Evolutionary conservation across 2,888 invertebrate genomes (phyloP), one percentile per base, ranked within the genome.

Genomic region (Nycteola revayana): DNA sequence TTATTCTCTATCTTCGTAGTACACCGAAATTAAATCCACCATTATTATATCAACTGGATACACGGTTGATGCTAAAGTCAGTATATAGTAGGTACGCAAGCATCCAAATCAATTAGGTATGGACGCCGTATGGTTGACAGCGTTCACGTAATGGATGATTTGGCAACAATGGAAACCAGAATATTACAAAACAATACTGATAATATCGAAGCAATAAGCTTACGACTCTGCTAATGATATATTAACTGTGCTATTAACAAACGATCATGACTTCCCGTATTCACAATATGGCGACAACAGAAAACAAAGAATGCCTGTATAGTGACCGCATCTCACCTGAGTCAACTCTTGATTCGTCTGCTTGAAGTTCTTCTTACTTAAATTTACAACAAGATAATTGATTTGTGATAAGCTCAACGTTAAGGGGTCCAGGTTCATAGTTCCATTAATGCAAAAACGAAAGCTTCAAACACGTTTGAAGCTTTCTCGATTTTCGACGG

Each of bases 361-460:
- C 90, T 95, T 95, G 90, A 94, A 96, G 91, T 97, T 98, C 92
- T 96, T 97, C 93, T 97, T 98, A 87, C 92, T 96, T 91, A 98
- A 93, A 92, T 95, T 96, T 90, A 94, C 93, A 92, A 98, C 96
- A 91, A 97, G 95, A 94, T 95, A 95, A 94, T 95, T 95, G 92
- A 98, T 98, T 94, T 98, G 97, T 93, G 96, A 96, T 94, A 98
- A 94, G 93, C 97, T 96, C 94, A 97, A 95, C 93, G 96, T 96
- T 93, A 97, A 94, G 93, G 97, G 95, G 94, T 98, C 98, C 94
- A 97, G 96, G 95, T 96, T 96, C 97, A 97, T 97, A 96, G 95
- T 96, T 96, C 95, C 96, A 93, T 93, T 92, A 93, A 94, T 91
- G 91, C 94, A 92, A 93, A 93, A 92, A 92, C 94, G 95, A 96